A percentile compares a stretch with the other conserved stretches of the same genome.
phyloP scores from a whole-genome alignment of 2,113 vertebrate genomes.

The Barnardius zonarius region DNA sequence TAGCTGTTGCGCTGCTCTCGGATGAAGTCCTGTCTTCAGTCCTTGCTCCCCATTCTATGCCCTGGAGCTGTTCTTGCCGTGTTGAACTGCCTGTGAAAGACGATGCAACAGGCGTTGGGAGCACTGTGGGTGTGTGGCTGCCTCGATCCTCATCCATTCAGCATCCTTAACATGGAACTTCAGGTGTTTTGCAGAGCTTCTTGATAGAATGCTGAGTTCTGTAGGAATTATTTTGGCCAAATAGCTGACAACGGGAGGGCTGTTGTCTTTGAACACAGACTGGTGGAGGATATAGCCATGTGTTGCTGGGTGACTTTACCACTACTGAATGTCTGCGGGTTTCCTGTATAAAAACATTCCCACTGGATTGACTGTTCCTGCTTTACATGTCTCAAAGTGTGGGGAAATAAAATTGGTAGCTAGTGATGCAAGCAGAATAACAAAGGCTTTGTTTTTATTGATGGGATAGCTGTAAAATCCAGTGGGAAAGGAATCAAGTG shows the following conservation, averaged over 20 bases:
- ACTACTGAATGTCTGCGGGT: too few species aligned
- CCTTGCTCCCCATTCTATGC: fast-evolving
- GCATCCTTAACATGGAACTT: fast-evolving
- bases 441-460: background rate
- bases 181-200: background rate
- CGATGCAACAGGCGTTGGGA: fast-evolving
- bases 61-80: background rate
- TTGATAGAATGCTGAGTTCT: background rate
- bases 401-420: background rate
- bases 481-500: fast-evolving
- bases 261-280: fast-evolving
- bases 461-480: background rate
- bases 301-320: too few species aligned
- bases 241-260: fast-evolving
- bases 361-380: fast-evolving
- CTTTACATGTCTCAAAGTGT: fast-evolving
- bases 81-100: background rate
- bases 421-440: fast-evolving
- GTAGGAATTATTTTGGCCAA: fast-evolving
- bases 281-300: fast-evolving
- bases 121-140: fast-evolving
- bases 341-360: fast-evolving
- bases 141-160: fast-evolving
- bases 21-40: background rate
- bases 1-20: background rate